phyloP scores from a whole-genome alignment of 1,140 invertebrate genomes.

The Trichogramma pretiosum region DNA sequence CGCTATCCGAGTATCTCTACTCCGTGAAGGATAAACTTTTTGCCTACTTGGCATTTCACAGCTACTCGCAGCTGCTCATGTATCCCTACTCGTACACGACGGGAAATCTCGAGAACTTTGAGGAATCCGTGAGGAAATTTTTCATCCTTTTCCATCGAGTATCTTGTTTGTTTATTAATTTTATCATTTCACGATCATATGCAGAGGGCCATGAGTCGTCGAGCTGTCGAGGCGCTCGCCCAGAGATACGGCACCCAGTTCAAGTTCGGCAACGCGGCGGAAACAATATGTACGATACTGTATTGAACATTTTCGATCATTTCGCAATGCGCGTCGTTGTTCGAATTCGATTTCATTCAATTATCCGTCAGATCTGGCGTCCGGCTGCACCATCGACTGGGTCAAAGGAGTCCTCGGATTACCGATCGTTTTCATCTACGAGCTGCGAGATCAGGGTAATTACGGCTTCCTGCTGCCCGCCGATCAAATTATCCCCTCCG shows the following conservation, averaged over 20 bases:
- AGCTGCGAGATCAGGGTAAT: constrained; percentile 1
- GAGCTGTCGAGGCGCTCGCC: constrained; percentile 47
- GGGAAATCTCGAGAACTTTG: constrained; percentile 51
- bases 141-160: neutral
- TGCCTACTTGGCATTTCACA: constrained; percentile 67
- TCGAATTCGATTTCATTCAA: no score
- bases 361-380: neutral
- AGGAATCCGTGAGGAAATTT: constrained; percentile 48
- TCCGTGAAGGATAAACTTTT: constrained; percentile 48
- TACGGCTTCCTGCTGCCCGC: neutral
- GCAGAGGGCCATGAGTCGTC: constrained; percentile 1
- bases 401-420: neutral
- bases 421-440: neutral
- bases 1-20: constrained; percentile 47
- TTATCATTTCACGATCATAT: neutral
- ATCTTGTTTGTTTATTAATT: neutral
- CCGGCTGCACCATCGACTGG: neutral
- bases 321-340: no score
- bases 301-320: no score
- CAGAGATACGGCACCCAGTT: constrained; percentile 56
- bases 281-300: no score
- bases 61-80: constrained; percentile 62
- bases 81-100: constrained; percentile 61
- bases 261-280: constrained; percentile 46
- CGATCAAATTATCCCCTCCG: constrained; percentile 1